Evolutionary conservation across 2,113 vertebrate genomes (phyloP).

Genomic region (Rhinogobius similis): DNA sequence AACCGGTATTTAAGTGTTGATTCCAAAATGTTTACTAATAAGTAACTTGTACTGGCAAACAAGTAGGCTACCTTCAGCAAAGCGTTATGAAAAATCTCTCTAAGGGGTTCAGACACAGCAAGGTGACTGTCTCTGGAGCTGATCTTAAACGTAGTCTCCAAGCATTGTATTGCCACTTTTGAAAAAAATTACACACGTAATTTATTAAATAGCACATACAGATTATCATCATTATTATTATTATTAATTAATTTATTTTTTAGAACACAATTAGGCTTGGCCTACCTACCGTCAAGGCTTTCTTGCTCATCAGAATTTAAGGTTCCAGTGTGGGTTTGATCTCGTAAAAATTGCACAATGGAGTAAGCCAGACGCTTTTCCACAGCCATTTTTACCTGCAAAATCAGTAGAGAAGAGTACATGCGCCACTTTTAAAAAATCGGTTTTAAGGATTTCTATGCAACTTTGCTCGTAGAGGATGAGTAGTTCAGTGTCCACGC

Average conservation of each 20-base stretch:
- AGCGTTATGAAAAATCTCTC: constrained; percentile 90
- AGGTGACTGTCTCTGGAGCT: constrained; percentile 89
- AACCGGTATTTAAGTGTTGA: neutral
- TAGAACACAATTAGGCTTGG: neutral
- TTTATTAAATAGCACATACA: neutral
- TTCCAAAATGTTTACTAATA: neutral
- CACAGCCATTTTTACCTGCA: constrained; percentile 86
- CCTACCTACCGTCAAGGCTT: constrained; percentile 90
- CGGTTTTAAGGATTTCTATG: too few species aligned
- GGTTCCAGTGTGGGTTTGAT: constrained; percentile 89
- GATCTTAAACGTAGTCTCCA: constrained; percentile 98
- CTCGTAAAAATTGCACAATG: constrained; percentile 94
- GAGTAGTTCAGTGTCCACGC: too few species aligned
- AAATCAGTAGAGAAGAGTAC: constrained; percentile 19
- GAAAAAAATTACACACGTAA: neutral
- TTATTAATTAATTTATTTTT: too few species aligned
- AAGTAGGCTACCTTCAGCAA: constrained; percentile 84
- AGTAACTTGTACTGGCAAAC: neutral
- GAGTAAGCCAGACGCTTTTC: constrained; percentile 93
- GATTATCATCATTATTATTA: too few species aligned
- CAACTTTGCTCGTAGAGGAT: neutral
- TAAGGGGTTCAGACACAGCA: constrained; percentile 85
- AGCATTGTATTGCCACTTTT: constrained; percentile 93
- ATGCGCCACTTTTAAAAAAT: too few species aligned
- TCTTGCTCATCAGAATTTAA: constrained; percentile 95